Base-by-base conservation (phyloP, 1,140 invertebrate genomes). In the Samia ricini region DNA sequence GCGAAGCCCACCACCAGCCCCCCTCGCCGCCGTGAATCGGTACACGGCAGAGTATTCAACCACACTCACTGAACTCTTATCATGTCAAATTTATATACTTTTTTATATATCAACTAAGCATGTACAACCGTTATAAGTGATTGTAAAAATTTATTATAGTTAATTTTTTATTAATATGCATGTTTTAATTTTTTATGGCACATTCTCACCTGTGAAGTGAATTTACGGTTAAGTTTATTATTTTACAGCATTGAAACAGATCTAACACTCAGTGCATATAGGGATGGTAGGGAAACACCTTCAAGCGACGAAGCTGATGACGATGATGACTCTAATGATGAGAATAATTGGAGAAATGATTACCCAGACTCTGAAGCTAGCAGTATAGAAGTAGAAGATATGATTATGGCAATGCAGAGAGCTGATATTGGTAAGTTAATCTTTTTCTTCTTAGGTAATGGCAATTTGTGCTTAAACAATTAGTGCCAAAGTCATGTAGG, bases 321-420 rank as follows among this genome's bases (percentile, higher is more conserved):
- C 60, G 87, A 90, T 66, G 91, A 91, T 80, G 92, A 93, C 80
- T 92, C 92, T 0, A 93, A 93, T 85, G 91, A 91, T 67, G 92
- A 93, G 78, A 91, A 91, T 71, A 89, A 92, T 71, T 92, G 90
- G 87, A 81, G 90, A 23, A 93, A 93, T 83, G 92, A 93, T 29
- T 93, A 93, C 68, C 92, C 92, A 19, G 92, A 93, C 68, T 86
- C 86, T 1, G 92, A 92, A 51, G 71, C 84, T 12, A 91, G 91
- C 64, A 92, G 91, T 66, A 86, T 92, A 23, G 83, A 89, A 70
- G 91, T 92, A 68, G 91, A 92, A 20, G 92, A 92, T 65, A 93
- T 92, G 88, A 72, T 88, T 8, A 73, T 69, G 20, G 91, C 91
- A 26, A 84, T 91, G 72, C 64, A 87, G 58, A 85, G 79, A 52